Conservation (phyloP, 2,797 vertebrate genomes). For the Hyperoplus immaculatus region DNA sequence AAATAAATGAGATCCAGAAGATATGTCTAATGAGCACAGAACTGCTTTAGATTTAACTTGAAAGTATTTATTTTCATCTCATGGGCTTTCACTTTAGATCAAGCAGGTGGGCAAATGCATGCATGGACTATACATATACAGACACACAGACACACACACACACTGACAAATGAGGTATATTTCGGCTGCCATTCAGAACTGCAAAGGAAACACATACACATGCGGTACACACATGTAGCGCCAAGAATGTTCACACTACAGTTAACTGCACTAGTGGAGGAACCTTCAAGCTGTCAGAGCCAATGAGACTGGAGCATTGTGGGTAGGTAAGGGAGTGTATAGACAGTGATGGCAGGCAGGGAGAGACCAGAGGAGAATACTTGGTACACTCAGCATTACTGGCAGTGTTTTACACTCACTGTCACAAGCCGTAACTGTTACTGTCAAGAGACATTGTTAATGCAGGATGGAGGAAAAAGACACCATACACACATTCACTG, state of each 20-base stretch:
- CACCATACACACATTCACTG: slow-evolving; percentile 4
- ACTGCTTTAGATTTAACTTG: slow-evolving; percentile 1
- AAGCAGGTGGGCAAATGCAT: background rate
- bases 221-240: background rate
- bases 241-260: slow-evolving; percentile 26
- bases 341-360: slow-evolving; percentile 42
- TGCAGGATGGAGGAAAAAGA: slow-evolving; percentile 46
- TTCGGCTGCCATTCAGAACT: slow-evolving; percentile 21
- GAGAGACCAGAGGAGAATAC: slow-evolving; percentile 41
- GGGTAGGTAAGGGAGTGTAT: slow-evolving; percentile 34
- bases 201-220: slow-evolving; percentile 8
- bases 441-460: slow-evolving; percentile 56
- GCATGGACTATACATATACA: background rate
- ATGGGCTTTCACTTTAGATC: background rate
- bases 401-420: slow-evolving; percentile 58
- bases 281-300: slow-evolving; percentile 55
- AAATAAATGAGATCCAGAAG: slow-evolving; percentile 23
- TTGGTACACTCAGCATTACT: slow-evolving; percentile 60
- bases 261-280: slow-evolving; percentile 45
- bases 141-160: background rate
- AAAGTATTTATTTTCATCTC: slow-evolving; percentile 1
- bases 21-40: slow-evolving; percentile 9
- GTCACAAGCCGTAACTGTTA: slow-evolving; percentile 58
- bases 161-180: slow-evolving; percentile 24
- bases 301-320: slow-evolving; percentile 49